Conservation (phyloP, 1,140 invertebrate species). For the Brachystomella parvula region DNA sequence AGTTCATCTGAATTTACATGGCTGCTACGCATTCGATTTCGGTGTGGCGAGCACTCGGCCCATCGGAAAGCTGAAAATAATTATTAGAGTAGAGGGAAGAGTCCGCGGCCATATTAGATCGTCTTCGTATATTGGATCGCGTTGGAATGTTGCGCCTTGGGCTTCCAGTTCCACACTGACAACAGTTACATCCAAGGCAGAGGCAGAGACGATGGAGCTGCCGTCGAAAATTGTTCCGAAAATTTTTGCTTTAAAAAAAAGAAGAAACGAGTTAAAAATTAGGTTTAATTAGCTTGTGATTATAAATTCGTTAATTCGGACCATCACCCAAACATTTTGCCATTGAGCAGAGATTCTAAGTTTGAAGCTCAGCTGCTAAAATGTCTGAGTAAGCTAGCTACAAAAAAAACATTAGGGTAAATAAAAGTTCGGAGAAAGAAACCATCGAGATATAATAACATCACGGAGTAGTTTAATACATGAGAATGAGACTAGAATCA, state of each 20-base stretch:
- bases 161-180: conserved; percentile 7
- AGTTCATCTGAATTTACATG: conserved; percentile 7
- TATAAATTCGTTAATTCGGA: too few relatives aligned
- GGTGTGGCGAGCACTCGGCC: conserved; percentile 9
- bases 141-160: conserved; percentile 5
- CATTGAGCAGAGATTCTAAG: too few relatives aligned
- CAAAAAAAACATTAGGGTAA: too few relatives aligned
- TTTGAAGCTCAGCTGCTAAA: too few relatives aligned
- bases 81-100: conserved; percentile 1
- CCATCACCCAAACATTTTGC: too few relatives aligned
- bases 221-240: conserved; percentile 43
- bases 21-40: conserved; percentile 18
- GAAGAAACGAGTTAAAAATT: conserved; percentile 27
- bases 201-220: conserved; percentile 31
- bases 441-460: too few relatives aligned
- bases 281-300: neutral
- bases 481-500: too few relatives aligned
- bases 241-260: conserved; percentile 42
- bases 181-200: conserved; percentile 20
- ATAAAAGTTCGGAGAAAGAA: too few relatives aligned
- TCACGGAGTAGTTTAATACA: too few relatives aligned
- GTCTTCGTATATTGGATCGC: neutral
- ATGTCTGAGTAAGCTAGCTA: too few relatives aligned
- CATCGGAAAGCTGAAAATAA: conserved; percentile 12
- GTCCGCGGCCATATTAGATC: neutral